Evolutionary conservation across 2,888 invertebrate genomes (phyloP).

Genomic region (Lasioglossum leucozonium): DNA sequence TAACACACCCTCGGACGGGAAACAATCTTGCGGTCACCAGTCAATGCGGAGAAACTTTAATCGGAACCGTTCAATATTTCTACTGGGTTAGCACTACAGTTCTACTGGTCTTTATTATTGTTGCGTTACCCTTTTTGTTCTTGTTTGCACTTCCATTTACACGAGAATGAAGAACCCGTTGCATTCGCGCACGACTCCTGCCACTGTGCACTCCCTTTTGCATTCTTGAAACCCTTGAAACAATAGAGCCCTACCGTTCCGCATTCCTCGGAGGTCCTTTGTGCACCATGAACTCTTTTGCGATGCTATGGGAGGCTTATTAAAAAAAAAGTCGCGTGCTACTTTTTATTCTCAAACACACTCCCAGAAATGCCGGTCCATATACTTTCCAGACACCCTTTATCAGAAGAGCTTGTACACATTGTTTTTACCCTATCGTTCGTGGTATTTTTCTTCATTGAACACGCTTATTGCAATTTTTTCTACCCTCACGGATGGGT

Average conservation of each 20-base stretch:
- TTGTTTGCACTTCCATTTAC: not conserved
- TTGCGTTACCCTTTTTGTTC: not conserved
- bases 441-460: not conserved
- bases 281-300: not conserved
- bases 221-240: not conserved
- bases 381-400: not conserved
- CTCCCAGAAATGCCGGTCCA: not conserved
- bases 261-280: not conserved
- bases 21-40: not conserved
- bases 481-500: not conserved
- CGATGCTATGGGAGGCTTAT: not conserved
- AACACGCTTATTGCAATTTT: not conserved
- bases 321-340: not conserved
- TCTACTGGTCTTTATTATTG: not conserved
- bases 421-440: not conserved
- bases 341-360: not conserved
- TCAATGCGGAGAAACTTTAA: not conserved
- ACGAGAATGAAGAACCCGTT: not conserved
- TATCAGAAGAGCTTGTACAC: not conserved
- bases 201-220: not conserved
- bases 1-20: not conserved
- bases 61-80: not conserved
- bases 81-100: no score
- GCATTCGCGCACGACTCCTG: not conserved
- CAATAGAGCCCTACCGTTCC: not conserved